Base-by-base conservation (phyloP, 2,888 invertebrate species). In the Agrotis clavis region DNA sequence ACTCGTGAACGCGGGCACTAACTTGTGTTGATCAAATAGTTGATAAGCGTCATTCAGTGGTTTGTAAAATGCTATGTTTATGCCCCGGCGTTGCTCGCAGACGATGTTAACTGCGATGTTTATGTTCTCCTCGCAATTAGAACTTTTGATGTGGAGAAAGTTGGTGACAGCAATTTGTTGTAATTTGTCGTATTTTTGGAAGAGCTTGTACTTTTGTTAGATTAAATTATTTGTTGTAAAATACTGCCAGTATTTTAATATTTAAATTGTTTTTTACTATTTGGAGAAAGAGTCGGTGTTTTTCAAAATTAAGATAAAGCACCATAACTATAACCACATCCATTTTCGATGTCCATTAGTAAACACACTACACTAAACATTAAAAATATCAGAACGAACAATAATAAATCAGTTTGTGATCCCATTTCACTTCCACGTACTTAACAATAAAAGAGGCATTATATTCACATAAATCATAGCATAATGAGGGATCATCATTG, bases 21-120 rank as follows among this genome's bases (percentile, higher is more conserved):
- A 79, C 50, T 63, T 60, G 4, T 25, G 69, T 80, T 77, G 82
- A 86, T 86, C 70, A 75, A 79, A 76, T 60, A 74, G 78, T 81
- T 79, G 84, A 86, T 86, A 84, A 79, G 75, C 69, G 66, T 63
- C 53, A 51, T 64, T 64, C 60, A 47, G 69, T 48, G 79, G 79
- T 80, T 84, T 68, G 74, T 85, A 84, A 84, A 83, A 64, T 76
- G 59, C 67, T 71, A 65, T 84, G 79, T 85, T 87, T 84, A 87
- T 73, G 80, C 66, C 71, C 18, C 63, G 51, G 64, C 64, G 67
- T 57, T 63, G 65, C 74, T 61, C 19, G 76, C 67, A 63, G 60
- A 67, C n/a, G 67, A 56, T 56, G 56, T 83, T 71, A 82, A 83
- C 71, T 74, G 54, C 21, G 21, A 67, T 67, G 71, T 83, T 83